phyloP scores from a whole-genome alignment of 2,113 vertebrate species.

The Cygnus buccinator region DNA sequence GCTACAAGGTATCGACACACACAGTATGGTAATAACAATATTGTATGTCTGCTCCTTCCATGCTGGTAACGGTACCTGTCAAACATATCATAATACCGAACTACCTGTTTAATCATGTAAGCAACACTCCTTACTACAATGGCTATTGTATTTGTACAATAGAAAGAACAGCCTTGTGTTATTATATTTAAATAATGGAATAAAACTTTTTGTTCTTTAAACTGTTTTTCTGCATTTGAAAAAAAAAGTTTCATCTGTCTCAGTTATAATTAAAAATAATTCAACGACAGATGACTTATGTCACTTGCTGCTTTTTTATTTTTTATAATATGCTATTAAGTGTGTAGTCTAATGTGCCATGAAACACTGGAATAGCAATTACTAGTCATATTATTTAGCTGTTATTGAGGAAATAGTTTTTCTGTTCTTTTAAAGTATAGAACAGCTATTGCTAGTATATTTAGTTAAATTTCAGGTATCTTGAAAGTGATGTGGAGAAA shows the following conservation, averaged over 20 bases:
- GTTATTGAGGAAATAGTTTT: neutral
- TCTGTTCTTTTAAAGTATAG: neutral
- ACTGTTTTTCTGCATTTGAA: neutral
- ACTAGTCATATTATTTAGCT: slow-evolving; percentile 18
- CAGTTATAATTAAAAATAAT: slow-evolving; percentile 34
- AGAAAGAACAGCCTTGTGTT: neutral
- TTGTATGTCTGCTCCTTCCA: slow-evolving; percentile 23
- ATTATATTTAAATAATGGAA: neutral
- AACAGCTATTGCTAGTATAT: neutral
- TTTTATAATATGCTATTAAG: neutral
- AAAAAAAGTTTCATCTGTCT: neutral
- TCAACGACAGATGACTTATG: neutral
- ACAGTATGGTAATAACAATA: slow-evolving; percentile 18
- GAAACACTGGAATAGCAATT: slow-evolving; percentile 19
- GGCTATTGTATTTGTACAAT: slow-evolving; percentile 26
- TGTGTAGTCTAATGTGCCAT: neutral
- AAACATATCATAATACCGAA: slow-evolving; percentile 27
- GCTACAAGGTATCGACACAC: neutral
- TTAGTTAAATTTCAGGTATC: slow-evolving; percentile 39
- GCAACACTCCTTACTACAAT: slow-evolving; percentile 15
- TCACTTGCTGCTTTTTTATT: neutral
- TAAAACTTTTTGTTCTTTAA: slow-evolving; percentile 27
- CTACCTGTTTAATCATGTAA: slow-evolving; percentile 41
- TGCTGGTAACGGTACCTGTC: slow-evolving; percentile 34
- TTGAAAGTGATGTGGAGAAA: slow-evolving; percentile 1